Base-by-base conservation (phyloP, 2,888 invertebrate species). In the Lepidochrysops patricia region DNA sequence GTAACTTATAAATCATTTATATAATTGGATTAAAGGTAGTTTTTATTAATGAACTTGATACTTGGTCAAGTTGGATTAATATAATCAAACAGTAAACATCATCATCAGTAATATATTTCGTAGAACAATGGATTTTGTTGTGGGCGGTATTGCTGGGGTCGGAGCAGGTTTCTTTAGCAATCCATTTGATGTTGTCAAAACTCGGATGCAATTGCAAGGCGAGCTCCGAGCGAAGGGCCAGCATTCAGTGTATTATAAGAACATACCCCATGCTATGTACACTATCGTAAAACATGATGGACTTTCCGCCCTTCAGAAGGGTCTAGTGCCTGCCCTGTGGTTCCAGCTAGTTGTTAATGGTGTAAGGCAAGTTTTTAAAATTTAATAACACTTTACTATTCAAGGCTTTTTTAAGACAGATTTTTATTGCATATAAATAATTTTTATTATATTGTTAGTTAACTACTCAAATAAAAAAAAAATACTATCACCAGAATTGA, bases 181-280 rank as follows among this genome's bases (percentile, higher is more conserved):
- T 81, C 97, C 97, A 0, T 91, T 97, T 68, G 97, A 97, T 75
- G 97, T 97, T 5, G 82, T 97, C 34, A 97, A 97, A 89, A 97
- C 95, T 13, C 91, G 97, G 0, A 93, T 97, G 90, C 97, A 97
- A 77, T 88, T 97, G 13, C 97, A 97, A 84, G 94, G 94, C n/a
- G 94, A 96, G 79, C 82, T 96, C 12, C 88, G 91, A 66, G 92
- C 93, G 0, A 90, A 90, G 61, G 95, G 95, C 0, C 83, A 90
- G 62, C 91, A 91, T 68, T 84, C 85, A 0, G 83, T 91, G 6
- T 76, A 91, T 57, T 95, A 95, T 72, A 93, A 87, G 68, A 96
- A 96, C 73, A 93, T 96, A 50, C 91, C 95, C 32, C 96, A 97
- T 75, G 96, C 96, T 0, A 93, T 94, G 68, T 93, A 91, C 72